Base-by-base conservation (phyloP, 2,113 vertebrate genomes). In the Prionailurus bengalensis region DNA sequence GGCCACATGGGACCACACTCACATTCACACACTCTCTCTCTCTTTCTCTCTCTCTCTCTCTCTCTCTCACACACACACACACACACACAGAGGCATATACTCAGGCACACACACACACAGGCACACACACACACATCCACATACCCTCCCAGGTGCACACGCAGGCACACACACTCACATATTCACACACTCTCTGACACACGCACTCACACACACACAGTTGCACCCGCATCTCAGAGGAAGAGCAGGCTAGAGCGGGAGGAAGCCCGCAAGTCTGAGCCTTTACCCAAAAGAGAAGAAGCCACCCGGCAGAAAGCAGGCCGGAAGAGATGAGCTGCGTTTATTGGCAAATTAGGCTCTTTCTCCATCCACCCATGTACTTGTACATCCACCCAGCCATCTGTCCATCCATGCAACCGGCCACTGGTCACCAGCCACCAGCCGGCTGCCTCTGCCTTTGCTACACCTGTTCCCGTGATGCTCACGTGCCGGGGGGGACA, bases 401-500 rank as follows among this genome's bases (percentile, higher is more conserved):
- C 14, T 80, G 70, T 39, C 42, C 21, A 45, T 16, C 29, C 36
- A 61, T 6, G 36, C 53, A 61, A 1, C 66, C n/a, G 16, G 27
- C 48, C 17, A 53, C 48, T 27, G 17, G 9, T 27, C 65, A 82
- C 45, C 42, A 36, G 11, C 14, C 42, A 55, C 65, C 8, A 4
- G 4, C 36, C 17, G 17, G 33, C n/a, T 16, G 11, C 45, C 21
- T 78, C 21, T 74, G 86, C n/a, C n/a, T 55, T 1, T 27, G 16
- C 58, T 14, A 13, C 25, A 11, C 19, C 63, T 19, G 61, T 36
- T 4, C 45, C 23, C 1, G 36, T 0, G 7, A n/a, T 1, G 11
- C 3, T 21, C 25, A 4, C 17, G 2, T 13, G 4, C 1, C 13
- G 15, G 9, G 33, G 8, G 8, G 33, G 14, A 45, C 12, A 4